Percentiles rank a stretch among this genome's conserved stretches.
Evolutionary conservation across 2,113 vertebrate genomes (phyloP).

Genomic region (Acinonyx jubatus): DNA sequence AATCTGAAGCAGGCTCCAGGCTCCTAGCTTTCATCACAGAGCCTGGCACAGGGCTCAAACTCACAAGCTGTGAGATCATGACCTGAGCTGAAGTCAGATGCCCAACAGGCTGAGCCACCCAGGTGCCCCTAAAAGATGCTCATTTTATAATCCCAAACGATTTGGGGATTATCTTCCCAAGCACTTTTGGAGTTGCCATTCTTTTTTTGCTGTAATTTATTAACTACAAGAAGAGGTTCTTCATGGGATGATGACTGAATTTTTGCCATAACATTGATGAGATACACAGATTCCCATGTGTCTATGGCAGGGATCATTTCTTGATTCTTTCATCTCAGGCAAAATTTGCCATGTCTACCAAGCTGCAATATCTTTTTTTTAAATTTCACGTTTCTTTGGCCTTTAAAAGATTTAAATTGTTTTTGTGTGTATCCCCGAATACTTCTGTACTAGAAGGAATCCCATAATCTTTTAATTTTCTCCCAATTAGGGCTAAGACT

Average conservation of each 20-base stretch:
- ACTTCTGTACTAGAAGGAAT: conserved; percentile 1
- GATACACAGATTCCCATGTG: neutral
- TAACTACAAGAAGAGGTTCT: neutral
- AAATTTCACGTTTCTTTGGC: conserved; percentile 16
- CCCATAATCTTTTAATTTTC: conserved; percentile 6
- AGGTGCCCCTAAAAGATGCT: neutral
- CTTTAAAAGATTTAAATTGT: conserved; percentile 19
- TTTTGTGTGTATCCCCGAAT: conserved; percentile 36
- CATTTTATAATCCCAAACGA: neutral
- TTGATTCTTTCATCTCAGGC: neutral
- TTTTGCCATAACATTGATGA: neutral
- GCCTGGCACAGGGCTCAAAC: too few relatives aligned
- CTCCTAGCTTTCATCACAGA: too few relatives aligned
- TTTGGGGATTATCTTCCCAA: neutral
- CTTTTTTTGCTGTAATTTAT: neutral
- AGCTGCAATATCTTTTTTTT: neutral
- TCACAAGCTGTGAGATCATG: too few relatives aligned
- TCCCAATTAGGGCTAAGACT: conserved; percentile 24
- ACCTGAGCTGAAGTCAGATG: too few relatives aligned
- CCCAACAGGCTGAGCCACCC: too few relatives aligned
- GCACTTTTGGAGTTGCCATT: neutral
- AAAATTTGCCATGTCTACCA: neutral
- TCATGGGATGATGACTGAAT: neutral
- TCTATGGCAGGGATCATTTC: neutral
- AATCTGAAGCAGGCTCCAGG: too few relatives aligned